Evolutionary conservation across 2,797 vertebrate genomes (phyloP).

Genomic region (Lagorchestes hirsutus): DNA sequence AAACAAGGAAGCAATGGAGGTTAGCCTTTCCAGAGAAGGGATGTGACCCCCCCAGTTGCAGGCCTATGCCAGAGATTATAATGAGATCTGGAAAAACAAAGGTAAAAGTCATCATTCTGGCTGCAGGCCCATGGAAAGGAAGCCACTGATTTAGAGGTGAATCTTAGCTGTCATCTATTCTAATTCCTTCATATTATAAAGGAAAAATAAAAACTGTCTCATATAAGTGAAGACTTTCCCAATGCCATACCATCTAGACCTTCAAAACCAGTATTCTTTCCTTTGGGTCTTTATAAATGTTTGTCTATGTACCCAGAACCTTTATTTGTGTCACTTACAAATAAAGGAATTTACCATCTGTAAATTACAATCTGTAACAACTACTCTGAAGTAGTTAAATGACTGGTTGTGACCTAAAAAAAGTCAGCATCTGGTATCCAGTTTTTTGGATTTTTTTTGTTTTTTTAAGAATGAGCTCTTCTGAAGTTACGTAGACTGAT

Average conservation of each 20-base stretch:
- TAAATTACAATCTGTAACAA: background rate
- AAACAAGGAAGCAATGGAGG: background rate
- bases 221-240: background rate
- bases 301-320: background rate
- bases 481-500: background rate
- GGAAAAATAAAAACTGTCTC: background rate
- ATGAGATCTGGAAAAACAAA: background rate
- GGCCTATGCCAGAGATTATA: background rate
- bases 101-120: background rate
- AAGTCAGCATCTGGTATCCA: background rate
- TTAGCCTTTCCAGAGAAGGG: background rate
- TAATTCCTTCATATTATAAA: background rate
- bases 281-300: background rate
- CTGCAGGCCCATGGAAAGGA: background rate
- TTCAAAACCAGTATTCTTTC: background rate
- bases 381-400: background rate
- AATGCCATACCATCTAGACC: background rate
- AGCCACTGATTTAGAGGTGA: background rate
- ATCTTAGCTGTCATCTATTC: background rate
- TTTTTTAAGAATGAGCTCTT: background rate
- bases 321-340: background rate
- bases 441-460: too few species aligned
- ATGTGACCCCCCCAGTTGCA: background rate
- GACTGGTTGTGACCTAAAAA: background rate
- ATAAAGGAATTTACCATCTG: background rate